phyloP scores from a whole-genome alignment of 2,113 vertebrate species.

The Rhinogobius similis region DNA sequence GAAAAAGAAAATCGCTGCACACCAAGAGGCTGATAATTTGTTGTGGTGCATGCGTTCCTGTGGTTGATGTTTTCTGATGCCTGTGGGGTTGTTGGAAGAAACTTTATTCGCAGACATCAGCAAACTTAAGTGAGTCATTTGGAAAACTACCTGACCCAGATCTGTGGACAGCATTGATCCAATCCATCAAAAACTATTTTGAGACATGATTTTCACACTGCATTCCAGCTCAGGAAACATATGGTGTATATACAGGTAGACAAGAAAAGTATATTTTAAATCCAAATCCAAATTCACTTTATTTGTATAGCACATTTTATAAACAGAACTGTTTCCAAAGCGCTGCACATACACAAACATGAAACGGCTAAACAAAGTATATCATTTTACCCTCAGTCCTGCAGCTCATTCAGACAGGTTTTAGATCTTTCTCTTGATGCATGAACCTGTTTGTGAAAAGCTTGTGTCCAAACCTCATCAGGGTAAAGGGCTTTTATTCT shows the following conservation, averaged over 20 bases:
- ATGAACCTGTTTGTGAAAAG: slow-evolving; percentile 14
- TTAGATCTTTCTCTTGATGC: slow-evolving; percentile 7
- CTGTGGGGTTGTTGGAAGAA: background rate
- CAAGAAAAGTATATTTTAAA: too few relatives aligned
- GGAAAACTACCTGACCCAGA: background rate
- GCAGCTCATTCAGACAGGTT: background rate
- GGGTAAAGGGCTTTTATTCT: too few relatives aligned
- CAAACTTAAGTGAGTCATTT: background rate
- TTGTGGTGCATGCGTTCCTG: slow-evolving; percentile 5
- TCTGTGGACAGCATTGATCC: background rate
- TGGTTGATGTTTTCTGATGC: background rate
- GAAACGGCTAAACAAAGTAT: too few relatives aligned
- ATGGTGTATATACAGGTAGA: slow-evolving; percentile 14
- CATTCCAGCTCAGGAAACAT: background rate
- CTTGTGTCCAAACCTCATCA: slow-evolving; percentile 34
- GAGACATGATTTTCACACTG: background rate
- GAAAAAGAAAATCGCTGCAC: background rate
- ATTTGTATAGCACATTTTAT: too few relatives aligned
- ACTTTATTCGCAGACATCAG: background rate
- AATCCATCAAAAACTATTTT: background rate
- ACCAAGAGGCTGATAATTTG: background rate
- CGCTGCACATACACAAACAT: too few relatives aligned
- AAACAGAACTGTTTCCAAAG: too few relatives aligned
- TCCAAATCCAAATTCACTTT: too few relatives aligned
- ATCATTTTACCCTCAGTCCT: slow-evolving; percentile 33